Percentiles rank a stretch among this genome's conserved stretches.
These are phyloP conservation scores for Eriocheir sinensis DNA, from an alignment of 1,140 invertebrate species.

Conservation along the genomic window DNA sequence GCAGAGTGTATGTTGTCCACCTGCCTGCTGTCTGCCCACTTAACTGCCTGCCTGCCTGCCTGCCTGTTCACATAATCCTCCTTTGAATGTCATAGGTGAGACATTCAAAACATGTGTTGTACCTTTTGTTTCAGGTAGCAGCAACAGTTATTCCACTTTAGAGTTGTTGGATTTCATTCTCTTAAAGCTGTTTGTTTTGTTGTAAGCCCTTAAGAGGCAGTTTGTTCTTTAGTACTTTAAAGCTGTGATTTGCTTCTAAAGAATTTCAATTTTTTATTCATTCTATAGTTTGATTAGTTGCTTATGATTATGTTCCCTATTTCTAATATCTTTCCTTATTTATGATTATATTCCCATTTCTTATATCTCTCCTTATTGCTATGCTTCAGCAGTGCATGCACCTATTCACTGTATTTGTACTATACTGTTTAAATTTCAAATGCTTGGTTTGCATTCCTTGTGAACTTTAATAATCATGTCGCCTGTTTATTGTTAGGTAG, in stretches of 20 bases:
- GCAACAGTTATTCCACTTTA: background rate
- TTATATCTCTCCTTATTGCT: constrained; percentile 7
- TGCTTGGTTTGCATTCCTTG: background rate
- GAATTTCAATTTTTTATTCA: too few species aligned
- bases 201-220: background rate
- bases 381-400: background rate
- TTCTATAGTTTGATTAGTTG: background rate
- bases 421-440: background rate
- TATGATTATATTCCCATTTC: too few species aligned
- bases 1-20: constrained; percentile 62
- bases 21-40: constrained; percentile 64
- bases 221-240: background rate
- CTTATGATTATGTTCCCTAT: background rate
- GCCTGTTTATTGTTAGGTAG: background rate
- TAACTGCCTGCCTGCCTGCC: constrained; percentile 68
- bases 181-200: background rate
- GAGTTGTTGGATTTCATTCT: background rate
- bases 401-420: too few species aligned
- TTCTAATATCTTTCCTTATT: too few species aligned
- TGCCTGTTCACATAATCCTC: constrained; percentile 38
- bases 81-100: constrained; percentile 65
- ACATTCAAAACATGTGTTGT: background rate
- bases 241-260: background rate
- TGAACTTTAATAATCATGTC: background rate
- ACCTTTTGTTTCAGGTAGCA: constrained; percentile 44